A percentile compares a stretch with the other conserved stretches of the same genome.
Evolutionary conservation across 2,113 vertebrate genomes (phyloP).

Genomic region (Anoplopoma fimbria): DNA sequence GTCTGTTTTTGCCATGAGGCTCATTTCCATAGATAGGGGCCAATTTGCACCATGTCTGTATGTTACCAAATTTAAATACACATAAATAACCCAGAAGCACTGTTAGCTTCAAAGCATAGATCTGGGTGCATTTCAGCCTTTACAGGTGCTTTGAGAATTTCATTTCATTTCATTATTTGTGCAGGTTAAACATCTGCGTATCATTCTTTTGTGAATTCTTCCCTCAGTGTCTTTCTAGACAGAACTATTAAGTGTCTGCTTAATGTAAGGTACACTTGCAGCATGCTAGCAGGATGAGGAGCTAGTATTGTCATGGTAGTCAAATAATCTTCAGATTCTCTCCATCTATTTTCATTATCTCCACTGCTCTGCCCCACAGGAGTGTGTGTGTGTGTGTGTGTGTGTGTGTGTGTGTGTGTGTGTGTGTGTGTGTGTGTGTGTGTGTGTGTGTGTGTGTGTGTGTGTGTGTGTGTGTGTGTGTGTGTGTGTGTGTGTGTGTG

Average conservation of each 20-base stretch:
- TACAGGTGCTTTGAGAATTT: neutral
- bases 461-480: conserved; percentile 6
- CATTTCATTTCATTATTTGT: neutral
- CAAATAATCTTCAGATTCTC: conserved; percentile 44
- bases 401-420: neutral
- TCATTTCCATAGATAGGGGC: neutral
- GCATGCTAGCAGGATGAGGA: conserved; percentile 25
- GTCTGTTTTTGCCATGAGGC: neutral
- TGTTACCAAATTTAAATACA: neutral
- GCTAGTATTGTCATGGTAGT: conserved; percentile 48
- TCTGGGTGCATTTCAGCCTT: neutral
- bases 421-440: conserved; percentile 3
- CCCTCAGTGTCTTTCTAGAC: neutral
- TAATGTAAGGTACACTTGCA: conserved; percentile 25
- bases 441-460: neutral
- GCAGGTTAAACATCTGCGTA: neutral
- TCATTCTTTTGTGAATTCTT: neutral
- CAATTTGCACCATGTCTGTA: neutral
- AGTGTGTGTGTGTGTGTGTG: conserved; percentile 12
- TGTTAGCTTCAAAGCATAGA: neutral
- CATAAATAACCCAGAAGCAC: neutral
- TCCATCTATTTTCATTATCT: conserved; percentile 66
- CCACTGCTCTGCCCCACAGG: conserved; percentile 15
- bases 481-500: neutral
- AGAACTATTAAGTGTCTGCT: conserved; percentile 16